Evolutionary conservation across 2,888 invertebrate species (phyloP).

Genomic region (Aricia artaxerxes): DNA sequence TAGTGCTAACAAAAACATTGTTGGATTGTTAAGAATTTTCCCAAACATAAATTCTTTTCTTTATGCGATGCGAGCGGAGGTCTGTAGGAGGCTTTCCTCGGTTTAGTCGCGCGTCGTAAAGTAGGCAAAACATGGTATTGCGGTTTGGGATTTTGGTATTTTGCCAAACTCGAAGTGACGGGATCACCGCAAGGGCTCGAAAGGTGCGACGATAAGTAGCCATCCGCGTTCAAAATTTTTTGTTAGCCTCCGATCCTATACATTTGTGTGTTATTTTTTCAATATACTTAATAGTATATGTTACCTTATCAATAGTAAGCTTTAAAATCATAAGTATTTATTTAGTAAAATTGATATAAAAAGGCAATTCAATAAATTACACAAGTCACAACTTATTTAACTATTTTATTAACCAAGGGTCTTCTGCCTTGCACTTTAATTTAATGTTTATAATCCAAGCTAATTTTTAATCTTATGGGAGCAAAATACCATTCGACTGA

Average conservation of each 20-base stretch:
- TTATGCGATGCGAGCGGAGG: slow-evolving; percentile 23
- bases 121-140: slow-evolving; percentile 55
- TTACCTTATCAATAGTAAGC: neutral
- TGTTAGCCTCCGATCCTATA: slow-evolving; percentile 14
- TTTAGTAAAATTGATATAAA: too few relatives aligned
- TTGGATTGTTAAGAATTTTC: slow-evolving; percentile 32
- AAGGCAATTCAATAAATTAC: too few relatives aligned
- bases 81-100: slow-evolving; percentile 27
- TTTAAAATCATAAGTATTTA: too few relatives aligned
- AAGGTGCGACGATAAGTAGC: slow-evolving; percentile 33
- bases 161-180: slow-evolving; percentile 63
- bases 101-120: slow-evolving; percentile 50
- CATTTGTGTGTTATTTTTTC: neutral
- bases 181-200: slow-evolving; percentile 55
- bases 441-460: too few relatives aligned
- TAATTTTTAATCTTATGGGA: too few relatives aligned
- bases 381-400: too few relatives aligned
- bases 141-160: slow-evolving; percentile 53
- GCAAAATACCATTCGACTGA: neutral
- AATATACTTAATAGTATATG: neutral
- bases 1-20: slow-evolving; percentile 26
- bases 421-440: too few relatives aligned
- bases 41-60: slow-evolving; percentile 32
- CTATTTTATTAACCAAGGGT: too few relatives aligned
- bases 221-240: slow-evolving; percentile 34